These are phyloP conservation scores for Rapana venosa DNA, from an alignment of 2,888 invertebrate species.

Conservation along the genomic window DNA sequence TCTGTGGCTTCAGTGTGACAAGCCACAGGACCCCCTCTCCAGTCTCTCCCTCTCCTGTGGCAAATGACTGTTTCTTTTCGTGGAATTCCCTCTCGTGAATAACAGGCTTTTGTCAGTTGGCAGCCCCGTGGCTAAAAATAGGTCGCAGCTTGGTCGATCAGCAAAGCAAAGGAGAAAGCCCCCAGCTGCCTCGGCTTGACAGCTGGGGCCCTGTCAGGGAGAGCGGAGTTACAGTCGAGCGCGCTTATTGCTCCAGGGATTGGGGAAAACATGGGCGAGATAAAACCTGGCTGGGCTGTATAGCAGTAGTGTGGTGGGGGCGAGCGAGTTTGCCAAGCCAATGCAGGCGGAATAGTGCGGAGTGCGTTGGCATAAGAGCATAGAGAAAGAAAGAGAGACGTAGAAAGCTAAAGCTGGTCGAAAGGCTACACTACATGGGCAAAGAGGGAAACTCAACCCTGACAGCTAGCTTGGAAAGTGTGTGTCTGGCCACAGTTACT, in stretches of 20 bases:
- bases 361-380: constrained; percentile 27
- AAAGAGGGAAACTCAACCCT: constrained; percentile 18
- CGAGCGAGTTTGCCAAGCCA: constrained; percentile 27
- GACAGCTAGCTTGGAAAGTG: neutral
- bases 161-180: constrained; percentile 26
- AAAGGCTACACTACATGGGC: neutral
- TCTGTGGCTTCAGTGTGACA: neutral
- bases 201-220: constrained; percentile 40
- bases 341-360: constrained; percentile 16
- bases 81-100: constrained; percentile 46
- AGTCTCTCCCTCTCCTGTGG: constrained; percentile 20
- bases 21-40: neutral
- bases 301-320: constrained; percentile 2
- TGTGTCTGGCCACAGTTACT: constrained; percentile 4
- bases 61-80: constrained; percentile 41
- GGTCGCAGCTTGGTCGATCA: constrained; percentile 33
- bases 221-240: constrained; percentile 33
- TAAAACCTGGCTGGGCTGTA: constrained; percentile 25
- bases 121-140: constrained; percentile 44
- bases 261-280: constrained; percentile 33
- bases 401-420: neutral
- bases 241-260: constrained; percentile 42
- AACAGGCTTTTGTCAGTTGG: constrained; percentile 46
- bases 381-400: neutral
- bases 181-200: constrained; percentile 45